These are phyloP conservation scores for Eurystomus gularis DNA, from an alignment of 2,113 vertebrate genomes.

Conservation along the genomic window DNA sequence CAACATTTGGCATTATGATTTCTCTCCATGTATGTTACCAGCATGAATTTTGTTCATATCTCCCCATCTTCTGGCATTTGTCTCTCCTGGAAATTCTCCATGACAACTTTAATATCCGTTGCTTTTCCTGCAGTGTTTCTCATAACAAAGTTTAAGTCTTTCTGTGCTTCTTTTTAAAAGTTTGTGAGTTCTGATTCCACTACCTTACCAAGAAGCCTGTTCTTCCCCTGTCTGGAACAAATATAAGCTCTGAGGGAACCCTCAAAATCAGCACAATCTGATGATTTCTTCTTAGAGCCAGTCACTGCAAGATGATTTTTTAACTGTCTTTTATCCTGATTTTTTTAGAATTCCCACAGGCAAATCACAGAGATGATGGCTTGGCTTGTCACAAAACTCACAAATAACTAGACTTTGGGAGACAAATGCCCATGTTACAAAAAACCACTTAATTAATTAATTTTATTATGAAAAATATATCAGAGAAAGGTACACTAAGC, in stretches of 20 bases:
- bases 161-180: not conserved
- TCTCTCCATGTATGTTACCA: not conserved
- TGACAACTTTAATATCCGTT: not conserved
- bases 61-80: not conserved
- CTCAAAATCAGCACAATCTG: not conserved
- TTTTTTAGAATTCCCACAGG: not conserved
- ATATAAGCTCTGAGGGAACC: not conserved
- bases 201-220: not conserved
- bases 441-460: not conserved
- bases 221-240: not conserved
- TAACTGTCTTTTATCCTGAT: not conserved
- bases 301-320: not conserved
- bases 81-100: not conserved
- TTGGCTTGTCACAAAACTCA: not conserved
- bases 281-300: not conserved
- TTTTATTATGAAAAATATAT: not conserved
- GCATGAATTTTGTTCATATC: not conserved
- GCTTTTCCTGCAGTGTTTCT: not conserved
- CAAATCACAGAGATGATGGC: rapidly evolving
- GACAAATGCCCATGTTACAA: not conserved
- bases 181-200: not conserved
- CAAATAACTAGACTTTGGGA: not conserved
- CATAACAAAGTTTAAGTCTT: not conserved
- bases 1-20: not conserved
- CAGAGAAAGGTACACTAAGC: not conserved